Base-by-base conservation (phyloP, 1,140 invertebrate species). In the Papilio glaucus region DNA sequence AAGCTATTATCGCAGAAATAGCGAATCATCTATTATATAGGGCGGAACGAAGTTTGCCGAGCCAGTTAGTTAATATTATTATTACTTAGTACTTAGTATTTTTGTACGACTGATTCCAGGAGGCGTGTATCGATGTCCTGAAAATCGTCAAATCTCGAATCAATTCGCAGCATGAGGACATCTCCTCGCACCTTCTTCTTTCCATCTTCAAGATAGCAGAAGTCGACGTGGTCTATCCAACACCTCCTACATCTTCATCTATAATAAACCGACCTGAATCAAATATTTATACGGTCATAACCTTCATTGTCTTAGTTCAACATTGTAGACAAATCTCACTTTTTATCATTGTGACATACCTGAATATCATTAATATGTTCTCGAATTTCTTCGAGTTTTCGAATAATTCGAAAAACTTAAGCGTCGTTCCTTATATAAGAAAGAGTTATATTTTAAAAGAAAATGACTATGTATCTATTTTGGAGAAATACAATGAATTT, bases 151-250 rank as follows among this genome's bases (percentile, higher is more conserved):
- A 96, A 82, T 95, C 96, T 53, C 96, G 97, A 83, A 97, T 98
- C 81, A 98, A 98, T 92, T 95, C 95, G 37, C 96, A 96, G 80
- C 95, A 97, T 85, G 95, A 96, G 53, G 96, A 97, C 82, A 96
- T 98, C 70, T 96, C 97, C 77, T 97, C 96, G 21, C 97, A 98
- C 91, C 95, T 97, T 39, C 94, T 98, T 12, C 94, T 98, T 9
- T 98, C 97, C 75, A 97, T 98, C 86, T 97, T 98, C 90, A 98
- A 98, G 93, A 97, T 98, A 94, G 97, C 97, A n/a, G 97, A 98
- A 94, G 97, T 98, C 18, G 96, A 97, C 88, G 96, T 97, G 38
- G 94, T 96, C 8, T 95, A 94, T 74, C 93, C 93, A 24, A 78
- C 89, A 3, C 92, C 93, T 0, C 91, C 91, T 39, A 89, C 85